Percentiles rank a stretch among this genome's conserved stretches.
phyloP scores from a whole-genome alignment of 2,113 vertebrate species.

The Micronycteris hirsuta region DNA sequence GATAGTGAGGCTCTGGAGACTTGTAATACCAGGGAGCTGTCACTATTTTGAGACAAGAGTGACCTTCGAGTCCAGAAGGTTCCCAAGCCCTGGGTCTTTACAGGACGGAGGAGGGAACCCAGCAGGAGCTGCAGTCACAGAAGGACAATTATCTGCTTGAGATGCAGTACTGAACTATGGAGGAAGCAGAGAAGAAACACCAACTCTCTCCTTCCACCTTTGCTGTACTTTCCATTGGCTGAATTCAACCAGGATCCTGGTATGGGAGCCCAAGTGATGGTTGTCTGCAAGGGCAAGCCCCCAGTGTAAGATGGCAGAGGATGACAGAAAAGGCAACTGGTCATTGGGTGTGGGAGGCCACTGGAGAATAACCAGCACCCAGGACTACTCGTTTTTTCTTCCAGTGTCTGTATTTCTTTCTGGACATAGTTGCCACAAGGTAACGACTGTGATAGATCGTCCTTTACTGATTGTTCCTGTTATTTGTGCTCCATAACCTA shows the following conservation, averaged over 20 bases:
- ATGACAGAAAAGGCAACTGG: rapidly evolving
- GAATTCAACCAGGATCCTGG: background rate
- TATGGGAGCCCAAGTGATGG: background rate
- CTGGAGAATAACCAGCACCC: rapidly evolving
- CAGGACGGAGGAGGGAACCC: background rate
- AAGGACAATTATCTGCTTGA: rapidly evolving
- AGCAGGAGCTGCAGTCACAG: rapidly evolving
- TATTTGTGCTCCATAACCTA: background rate
- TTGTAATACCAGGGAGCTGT: rapidly evolving
- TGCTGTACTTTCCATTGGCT: background rate
- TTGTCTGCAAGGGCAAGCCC: rapidly evolving
- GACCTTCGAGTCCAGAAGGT: no score
- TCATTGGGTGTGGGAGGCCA: rapidly evolving
- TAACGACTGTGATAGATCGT: background rate
- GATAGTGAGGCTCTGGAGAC: background rate
- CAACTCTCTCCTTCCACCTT: rapidly evolving
- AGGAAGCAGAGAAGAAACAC: background rate
- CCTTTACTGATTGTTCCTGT: background rate
- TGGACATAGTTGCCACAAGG: background rate
- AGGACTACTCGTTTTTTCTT: rapidly evolving
- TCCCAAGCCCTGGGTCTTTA: background rate
- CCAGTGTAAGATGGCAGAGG: no score
- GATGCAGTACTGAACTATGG: rapidly evolving
- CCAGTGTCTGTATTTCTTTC: background rate
- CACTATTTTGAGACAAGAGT: rapidly evolving